Evolutionary conservation across 1,140 invertebrate species (phyloP), one percentile per base, ranked within the genome.

Genomic region (Piezodorus guildinii): DNA sequence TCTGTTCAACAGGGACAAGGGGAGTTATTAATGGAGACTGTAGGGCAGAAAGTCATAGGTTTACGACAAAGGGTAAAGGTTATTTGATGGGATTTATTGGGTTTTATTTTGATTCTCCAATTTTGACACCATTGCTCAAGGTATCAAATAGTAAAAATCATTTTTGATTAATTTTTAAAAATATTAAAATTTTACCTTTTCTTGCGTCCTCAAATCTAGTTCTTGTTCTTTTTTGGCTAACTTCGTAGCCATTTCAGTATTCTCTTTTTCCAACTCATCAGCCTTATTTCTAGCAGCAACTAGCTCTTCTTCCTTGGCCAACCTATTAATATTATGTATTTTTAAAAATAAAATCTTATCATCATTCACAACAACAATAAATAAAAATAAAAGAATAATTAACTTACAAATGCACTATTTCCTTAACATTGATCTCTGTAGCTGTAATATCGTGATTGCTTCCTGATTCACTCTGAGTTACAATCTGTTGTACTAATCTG

Each of bases 241-340:
- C 71, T 86, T 85, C 12, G 85, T 86, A 21, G 87, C 84, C 70
- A 96, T 81, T 64, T 96, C 91, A 2, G 84, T 84, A 73, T 94
- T 94, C 72, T 94, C 91, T 68, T 85, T 87, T 73, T 94, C 91
- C 60, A 96, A 71, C 71, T 91, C 90, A 61, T 93, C 87, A 0
- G 93, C 87, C 71, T 92, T 92, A 46, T 83, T 87, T 68, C 88
- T 82, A 0, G 90, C 91, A 10, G 87, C 88, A 1, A 91, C 85
- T 21, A 96, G 76, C 75, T 97, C 93, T 72, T 95, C 90, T 76
- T 98, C 94, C 75, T 94, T 95, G 10, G 93, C 91, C 54, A 96
- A 76, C 66, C 81, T 52, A 70, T 62, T 14, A 21, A 52, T 25
- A 6, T 25, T 25, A 16, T n/a, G n/a, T 10, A 39, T 10, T 6